A percentile compares a stretch with the other conserved stretches of the same genome.
Conservation (phyloP, 2,888 invertebrate species). For the Alitta virens region DNA sequence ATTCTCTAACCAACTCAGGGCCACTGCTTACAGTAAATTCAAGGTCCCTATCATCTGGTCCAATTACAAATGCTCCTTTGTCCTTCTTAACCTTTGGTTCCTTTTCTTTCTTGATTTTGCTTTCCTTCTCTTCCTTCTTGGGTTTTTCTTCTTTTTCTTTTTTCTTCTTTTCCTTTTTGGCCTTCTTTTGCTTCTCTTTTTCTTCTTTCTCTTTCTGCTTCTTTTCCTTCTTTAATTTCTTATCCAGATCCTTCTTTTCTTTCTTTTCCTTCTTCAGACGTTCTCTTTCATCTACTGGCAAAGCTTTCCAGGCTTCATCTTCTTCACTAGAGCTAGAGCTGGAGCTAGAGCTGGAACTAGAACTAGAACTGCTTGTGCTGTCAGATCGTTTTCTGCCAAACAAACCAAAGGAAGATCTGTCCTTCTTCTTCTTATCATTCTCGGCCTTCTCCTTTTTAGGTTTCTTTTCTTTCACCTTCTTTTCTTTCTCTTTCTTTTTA, state of each 20-base stretch:
- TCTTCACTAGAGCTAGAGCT: background rate
- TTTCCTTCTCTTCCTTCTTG: too few species aligned
- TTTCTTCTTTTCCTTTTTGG: background rate
- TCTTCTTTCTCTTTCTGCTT: background rate
- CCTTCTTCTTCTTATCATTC: background rate
- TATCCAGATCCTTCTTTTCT: background rate
- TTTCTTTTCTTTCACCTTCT: background rate
- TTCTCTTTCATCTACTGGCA: background rate
- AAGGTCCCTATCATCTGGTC: too few species aligned
- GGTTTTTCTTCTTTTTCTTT: background rate
- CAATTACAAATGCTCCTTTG: background rate
- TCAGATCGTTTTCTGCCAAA: background rate
- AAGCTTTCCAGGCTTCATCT: background rate
- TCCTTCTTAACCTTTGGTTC: background rate
- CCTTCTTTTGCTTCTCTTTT: background rate
- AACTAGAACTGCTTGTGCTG: background rate
- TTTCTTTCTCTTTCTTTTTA: too few species aligned
- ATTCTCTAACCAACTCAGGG: too few species aligned
- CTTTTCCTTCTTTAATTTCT: too few species aligned
- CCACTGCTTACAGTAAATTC: too few species aligned
- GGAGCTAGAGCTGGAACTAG: background rate
- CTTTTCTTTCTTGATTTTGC: too few species aligned
- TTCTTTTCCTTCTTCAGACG: background rate
- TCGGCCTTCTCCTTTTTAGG: background rate
- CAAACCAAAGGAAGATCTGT: too few species aligned